These are phyloP conservation scores for Nasonia longicornis DNA, from an alignment of 1,140 invertebrate genomes.

Conservation along the genomic window DNA sequence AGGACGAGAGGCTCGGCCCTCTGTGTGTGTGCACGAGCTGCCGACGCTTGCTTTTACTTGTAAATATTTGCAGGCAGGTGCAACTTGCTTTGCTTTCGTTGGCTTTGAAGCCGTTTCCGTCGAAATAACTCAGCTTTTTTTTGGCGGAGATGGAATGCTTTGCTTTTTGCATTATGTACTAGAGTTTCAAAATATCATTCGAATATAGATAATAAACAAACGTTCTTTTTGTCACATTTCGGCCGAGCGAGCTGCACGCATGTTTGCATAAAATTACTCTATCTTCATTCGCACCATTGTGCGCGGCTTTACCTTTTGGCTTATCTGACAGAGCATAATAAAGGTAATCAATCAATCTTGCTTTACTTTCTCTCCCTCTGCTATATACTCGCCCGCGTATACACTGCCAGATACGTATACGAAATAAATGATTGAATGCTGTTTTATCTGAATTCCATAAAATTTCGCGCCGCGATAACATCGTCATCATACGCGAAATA, in stretches of 20 bases:
- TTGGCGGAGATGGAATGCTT: too few species aligned
- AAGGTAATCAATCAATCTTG: slow-evolving; percentile 13
- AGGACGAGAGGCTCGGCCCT: not conserved
- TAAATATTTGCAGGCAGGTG: slow-evolving; percentile 14
- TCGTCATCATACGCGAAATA: too few species aligned
- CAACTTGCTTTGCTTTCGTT: not conserved
- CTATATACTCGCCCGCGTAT: not conserved
- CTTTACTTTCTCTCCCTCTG: not conserved
- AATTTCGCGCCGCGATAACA: not conserved
- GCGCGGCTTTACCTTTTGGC: not conserved
- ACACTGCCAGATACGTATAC: not conserved
- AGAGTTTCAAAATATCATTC: too few species aligned
- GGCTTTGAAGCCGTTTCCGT: too few species aligned
- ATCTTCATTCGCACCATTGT: not conserved
- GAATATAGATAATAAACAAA: too few species aligned
- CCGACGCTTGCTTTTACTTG: not conserved
- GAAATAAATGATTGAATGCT: not conserved
- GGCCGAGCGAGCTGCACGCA: too few species aligned
- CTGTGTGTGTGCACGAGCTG: not conserved
- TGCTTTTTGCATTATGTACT: too few species aligned
- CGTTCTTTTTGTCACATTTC: too few species aligned
- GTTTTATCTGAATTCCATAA: not conserved
- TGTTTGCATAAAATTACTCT: not conserved
- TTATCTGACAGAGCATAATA: not conserved
- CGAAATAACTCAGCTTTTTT: too few species aligned